These are phyloP conservation scores for Lutraria rhynchaena DNA, from an alignment of 1,140 invertebrate genomes.

Conservation along the genomic window DNA sequence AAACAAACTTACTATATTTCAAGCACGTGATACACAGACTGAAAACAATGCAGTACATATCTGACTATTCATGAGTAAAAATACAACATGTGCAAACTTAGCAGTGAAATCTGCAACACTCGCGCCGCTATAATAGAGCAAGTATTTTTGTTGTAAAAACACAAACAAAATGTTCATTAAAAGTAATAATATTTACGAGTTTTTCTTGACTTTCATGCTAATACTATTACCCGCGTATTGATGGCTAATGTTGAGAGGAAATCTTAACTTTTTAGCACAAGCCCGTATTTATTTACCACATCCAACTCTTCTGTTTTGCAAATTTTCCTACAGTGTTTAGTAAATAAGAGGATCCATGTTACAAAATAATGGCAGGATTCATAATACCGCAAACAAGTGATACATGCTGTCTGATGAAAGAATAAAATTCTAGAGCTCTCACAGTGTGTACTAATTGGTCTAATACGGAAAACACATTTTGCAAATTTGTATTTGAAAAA, in stretches of 20 bases:
- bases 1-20: too few species aligned
- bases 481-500: too few species aligned
- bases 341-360: conserved; percentile 9
- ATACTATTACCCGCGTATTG: too few species aligned
- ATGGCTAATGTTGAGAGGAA: not conserved
- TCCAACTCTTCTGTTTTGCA: conserved; percentile 11
- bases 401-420: conserved; percentile 4
- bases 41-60: too few species aligned
- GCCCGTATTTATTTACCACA: conserved; percentile 19
- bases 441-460: conserved; percentile 1
- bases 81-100: too few species aligned
- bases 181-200: conserved; percentile 30
- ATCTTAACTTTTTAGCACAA: not conserved
- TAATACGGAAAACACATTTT: conserved; percentile 22
- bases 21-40: too few species aligned
- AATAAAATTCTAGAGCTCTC: conserved; percentile 2
- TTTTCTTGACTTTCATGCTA: too few species aligned
- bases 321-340: conserved; percentile 31
- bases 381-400: not conserved
- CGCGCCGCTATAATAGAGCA: too few species aligned
- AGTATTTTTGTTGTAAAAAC: too few species aligned
- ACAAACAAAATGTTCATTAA: too few species aligned
- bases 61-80: too few species aligned
- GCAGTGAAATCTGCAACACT: too few species aligned
- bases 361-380: conserved; percentile 26